phyloP scores from a whole-genome alignment of 1,140 invertebrate species.

The Ostrea edulis region DNA sequence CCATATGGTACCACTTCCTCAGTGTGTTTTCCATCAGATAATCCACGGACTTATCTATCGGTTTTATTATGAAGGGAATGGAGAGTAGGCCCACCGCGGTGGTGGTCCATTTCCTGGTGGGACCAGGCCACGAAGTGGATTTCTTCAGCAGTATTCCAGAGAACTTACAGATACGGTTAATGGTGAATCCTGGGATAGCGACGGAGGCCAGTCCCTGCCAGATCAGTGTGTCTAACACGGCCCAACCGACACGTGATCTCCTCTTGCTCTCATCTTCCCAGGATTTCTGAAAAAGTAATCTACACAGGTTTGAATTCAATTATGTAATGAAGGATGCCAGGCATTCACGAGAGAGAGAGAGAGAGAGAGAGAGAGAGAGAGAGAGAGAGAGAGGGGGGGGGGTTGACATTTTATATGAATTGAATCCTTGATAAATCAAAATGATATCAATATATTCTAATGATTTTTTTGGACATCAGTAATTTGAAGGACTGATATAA shows the following conservation, averaged over 20 bases:
- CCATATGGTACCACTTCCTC: constrained; percentile 73
- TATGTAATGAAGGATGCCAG: too few species aligned
- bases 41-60: constrained; percentile 92
- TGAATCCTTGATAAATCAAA: too few species aligned
- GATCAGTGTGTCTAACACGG: constrained; percentile 89
- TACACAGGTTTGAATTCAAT: too few species aligned
- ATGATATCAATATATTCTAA: too few species aligned
- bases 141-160: constrained; percentile 82
- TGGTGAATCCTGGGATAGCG: constrained; percentile 93
- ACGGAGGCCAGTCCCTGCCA: constrained; percentile 97
- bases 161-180: constrained; percentile 90
- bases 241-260: constrained; percentile 69
- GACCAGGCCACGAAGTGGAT: constrained; percentile 79
- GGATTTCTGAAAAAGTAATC: constrained; percentile 62
- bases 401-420: too few species aligned
- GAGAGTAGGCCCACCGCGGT: constrained; percentile 89
- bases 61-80: constrained; percentile 95
- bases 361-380: too few species aligned
- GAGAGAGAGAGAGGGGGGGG: too few species aligned
- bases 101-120: constrained; percentile 84
- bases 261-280: constrained; percentile 61
- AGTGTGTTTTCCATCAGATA: constrained; percentile 87
- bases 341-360: too few species aligned
- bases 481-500: too few species aligned
- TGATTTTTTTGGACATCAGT: too few species aligned